These are phyloP conservation scores for Orientallactaga sibirica DNA, from an alignment of 2,797 vertebrate genomes.

Conservation along the genomic window DNA sequence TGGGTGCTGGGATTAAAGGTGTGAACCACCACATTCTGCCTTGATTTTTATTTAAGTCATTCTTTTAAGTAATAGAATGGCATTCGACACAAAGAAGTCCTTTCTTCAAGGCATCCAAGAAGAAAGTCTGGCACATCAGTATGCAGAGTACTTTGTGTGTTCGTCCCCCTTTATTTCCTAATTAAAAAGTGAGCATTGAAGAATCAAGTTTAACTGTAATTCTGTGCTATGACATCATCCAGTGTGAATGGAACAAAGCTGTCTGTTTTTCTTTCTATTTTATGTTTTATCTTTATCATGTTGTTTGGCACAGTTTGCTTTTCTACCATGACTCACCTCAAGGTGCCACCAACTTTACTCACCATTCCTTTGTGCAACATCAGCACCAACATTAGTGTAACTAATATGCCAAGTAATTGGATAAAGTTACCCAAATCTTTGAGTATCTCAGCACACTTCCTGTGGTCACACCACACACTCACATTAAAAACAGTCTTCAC, in stretches of 20 bases:
- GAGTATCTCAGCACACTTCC: background rate
- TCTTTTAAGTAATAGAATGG: conserved; percentile 33
- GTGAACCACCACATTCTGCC: too few relatives aligned
- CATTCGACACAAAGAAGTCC: background rate
- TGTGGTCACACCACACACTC: background rate
- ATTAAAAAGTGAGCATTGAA: conserved; percentile 11
- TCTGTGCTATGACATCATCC: background rate
- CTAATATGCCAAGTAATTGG: background rate
- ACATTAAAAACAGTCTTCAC: background rate
- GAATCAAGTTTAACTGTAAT: background rate
- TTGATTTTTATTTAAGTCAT: conserved; percentile 3
- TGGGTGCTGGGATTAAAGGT: too few relatives aligned
- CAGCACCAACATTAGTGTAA: background rate
- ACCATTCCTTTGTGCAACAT: background rate
- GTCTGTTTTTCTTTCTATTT: background rate
- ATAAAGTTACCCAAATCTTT: background rate
- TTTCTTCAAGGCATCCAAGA: conserved; percentile 13
- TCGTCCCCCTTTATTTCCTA: background rate
- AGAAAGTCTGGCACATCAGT: background rate
- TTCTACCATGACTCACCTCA: background rate
- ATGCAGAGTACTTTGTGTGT: background rate
- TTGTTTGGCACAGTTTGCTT: background rate
- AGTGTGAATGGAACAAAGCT: background rate
- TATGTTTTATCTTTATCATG: background rate
- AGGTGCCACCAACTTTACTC: background rate